Conservation (phyloP, 2,888 invertebrate genomes). For the Argyra leucocephala region DNA sequence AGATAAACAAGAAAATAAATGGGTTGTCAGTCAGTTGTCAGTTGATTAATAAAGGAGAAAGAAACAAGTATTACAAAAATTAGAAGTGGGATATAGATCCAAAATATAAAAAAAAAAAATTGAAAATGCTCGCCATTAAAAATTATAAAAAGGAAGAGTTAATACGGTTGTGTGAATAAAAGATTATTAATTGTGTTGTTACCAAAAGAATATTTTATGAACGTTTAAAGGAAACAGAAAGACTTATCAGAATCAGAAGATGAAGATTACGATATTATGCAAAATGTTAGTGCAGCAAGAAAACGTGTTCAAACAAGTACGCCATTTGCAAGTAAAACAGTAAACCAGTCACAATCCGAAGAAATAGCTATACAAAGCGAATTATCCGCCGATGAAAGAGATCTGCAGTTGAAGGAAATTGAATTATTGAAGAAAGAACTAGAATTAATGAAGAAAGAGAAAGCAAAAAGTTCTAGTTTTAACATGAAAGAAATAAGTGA, state of each 20-base stretch:
- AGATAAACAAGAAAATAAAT: too few relatives aligned
- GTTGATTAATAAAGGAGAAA: too few relatives aligned
- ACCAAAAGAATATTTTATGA: background rate
- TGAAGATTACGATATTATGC: background rate
- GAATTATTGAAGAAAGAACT: too few relatives aligned
- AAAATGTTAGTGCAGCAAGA: background rate
- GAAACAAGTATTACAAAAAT: background rate
- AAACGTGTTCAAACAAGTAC: background rate
- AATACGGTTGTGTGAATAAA: background rate
- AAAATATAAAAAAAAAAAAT: too few relatives aligned
- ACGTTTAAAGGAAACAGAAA: background rate
- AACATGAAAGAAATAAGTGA: too few relatives aligned
- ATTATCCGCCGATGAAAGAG: background rate
- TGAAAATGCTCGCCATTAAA: background rate
- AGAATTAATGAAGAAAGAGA: too few relatives aligned
- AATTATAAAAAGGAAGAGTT: background rate
- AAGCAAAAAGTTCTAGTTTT: too few relatives aligned
- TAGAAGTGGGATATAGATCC: slow-evolving; percentile 1
- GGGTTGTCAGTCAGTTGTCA: too few relatives aligned
- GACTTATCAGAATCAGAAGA: background rate
- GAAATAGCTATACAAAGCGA: background rate
- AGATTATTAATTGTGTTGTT: background rate
- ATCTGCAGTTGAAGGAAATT: background rate
- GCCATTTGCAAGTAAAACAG: background rate
- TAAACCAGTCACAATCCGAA: background rate